These are phyloP conservation scores for Lapara coniferarum DNA, from an alignment of 2,888 invertebrate species.

Conservation along the genomic window DNA sequence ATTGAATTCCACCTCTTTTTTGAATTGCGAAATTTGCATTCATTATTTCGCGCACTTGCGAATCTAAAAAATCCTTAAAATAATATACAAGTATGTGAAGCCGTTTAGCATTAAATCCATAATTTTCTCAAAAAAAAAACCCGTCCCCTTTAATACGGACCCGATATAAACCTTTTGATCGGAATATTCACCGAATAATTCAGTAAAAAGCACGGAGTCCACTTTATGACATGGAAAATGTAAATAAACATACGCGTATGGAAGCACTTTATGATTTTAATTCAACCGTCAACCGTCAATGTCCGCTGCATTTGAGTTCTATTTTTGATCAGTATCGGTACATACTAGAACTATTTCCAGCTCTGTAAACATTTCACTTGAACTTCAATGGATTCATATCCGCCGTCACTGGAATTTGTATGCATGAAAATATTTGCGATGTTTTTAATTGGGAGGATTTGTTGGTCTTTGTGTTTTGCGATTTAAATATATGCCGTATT, in stretches of 20 bases:
- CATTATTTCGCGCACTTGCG: no score
- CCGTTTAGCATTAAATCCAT: no score
- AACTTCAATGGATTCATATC: slow-evolving; percentile 17
- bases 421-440: slow-evolving; percentile 12
- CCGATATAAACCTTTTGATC: no score
- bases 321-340: slow-evolving; percentile 26
- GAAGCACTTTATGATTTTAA: slow-evolving; percentile 17
- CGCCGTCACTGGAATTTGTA: slow-evolving; percentile 1
- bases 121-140: no score
- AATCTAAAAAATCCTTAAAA: no score
- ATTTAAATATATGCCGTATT: background rate
- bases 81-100: no score
- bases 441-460: background rate
- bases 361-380: slow-evolving; percentile 24
- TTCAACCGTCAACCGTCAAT: slow-evolving; percentile 18
- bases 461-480: background rate
- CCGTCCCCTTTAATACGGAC: no score
- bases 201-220: background rate
- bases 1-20: no score
- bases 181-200: background rate
- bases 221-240: background rate
- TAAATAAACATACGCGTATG: background rate
- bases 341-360: slow-evolving; percentile 25
- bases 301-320: slow-evolving; percentile 25
- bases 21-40: no score